phyloP scores from a whole-genome alignment of 2,113 vertebrate genomes.

The Myiopsitta monachus region DNA sequence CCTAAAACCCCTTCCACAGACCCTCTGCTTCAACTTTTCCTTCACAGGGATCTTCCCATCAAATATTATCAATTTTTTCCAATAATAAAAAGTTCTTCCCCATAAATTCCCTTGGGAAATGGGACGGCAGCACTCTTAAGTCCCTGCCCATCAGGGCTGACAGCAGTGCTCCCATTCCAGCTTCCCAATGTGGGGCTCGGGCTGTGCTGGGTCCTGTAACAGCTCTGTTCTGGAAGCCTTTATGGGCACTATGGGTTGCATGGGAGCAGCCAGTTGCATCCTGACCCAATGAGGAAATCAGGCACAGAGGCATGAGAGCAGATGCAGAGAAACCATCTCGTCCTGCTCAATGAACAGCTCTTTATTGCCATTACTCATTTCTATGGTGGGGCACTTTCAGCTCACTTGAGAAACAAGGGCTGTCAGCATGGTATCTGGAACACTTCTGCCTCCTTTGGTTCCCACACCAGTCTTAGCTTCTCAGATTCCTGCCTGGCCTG shows the following conservation, averaged over 20 bases:
- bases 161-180: background rate
- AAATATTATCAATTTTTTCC: background rate
- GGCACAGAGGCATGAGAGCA: background rate
- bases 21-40: background rate
- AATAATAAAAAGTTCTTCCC: background rate
- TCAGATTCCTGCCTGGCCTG: background rate
- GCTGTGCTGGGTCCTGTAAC: background rate
- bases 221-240: background rate
- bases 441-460: background rate
- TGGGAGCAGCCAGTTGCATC: background rate
- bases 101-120: background rate
- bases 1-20: background rate
- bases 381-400: background rate
- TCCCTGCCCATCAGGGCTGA: background rate
- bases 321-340: background rate
- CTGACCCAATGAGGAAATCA: background rate
- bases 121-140: background rate
- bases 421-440: rapidly evolving
- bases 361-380: background rate
- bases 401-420: background rate
- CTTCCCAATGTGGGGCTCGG: background rate
- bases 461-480: background rate
- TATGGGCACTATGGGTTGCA: rapidly evolving
- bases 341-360: background rate
- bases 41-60: background rate